These are phyloP conservation scores for Capreolus pygargus DNA, from an alignment of 2,113 vertebrate genomes.

Conservation along the genomic window DNA sequence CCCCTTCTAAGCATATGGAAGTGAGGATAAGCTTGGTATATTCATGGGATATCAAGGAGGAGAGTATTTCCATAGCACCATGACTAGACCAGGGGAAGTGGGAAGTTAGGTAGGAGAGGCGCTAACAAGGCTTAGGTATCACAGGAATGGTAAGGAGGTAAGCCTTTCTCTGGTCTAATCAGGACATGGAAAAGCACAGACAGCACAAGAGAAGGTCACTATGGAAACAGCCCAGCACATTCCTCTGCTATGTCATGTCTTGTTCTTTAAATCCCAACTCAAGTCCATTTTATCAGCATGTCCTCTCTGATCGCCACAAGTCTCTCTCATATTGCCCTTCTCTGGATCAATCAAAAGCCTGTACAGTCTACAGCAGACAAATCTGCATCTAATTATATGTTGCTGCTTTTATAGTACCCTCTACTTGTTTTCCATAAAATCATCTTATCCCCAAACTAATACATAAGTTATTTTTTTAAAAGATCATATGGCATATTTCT, in stretches of 20 bases:
- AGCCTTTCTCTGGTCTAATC: neutral
- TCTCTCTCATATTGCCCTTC: neutral
- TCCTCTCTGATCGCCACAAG: neutral
- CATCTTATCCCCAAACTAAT: neutral
- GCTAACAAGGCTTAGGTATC: accelerated
- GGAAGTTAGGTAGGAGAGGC: neutral
- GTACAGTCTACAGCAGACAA: neutral
- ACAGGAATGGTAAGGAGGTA: neutral
- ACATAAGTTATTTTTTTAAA: neutral
- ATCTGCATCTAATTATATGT: neutral
- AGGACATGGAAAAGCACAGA: neutral
- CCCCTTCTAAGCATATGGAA: neutral
- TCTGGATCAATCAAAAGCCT: neutral
- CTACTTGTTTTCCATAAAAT: neutral
- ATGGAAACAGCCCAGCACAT: neutral
- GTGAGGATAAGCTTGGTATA: neutral
- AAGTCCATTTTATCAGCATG: neutral
- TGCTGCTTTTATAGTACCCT: neutral
- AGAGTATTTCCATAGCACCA: neutral
- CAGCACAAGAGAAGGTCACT: neutral
- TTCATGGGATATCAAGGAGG: neutral
- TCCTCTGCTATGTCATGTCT: neutral
- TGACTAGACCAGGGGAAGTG: accelerated
- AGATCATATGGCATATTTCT: neutral
- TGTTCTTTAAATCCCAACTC: neutral